These are phyloP conservation scores for Ailuropoda melanoleuca DNA, from an alignment of 2,113 vertebrate species.

Conservation along the genomic window DNA sequence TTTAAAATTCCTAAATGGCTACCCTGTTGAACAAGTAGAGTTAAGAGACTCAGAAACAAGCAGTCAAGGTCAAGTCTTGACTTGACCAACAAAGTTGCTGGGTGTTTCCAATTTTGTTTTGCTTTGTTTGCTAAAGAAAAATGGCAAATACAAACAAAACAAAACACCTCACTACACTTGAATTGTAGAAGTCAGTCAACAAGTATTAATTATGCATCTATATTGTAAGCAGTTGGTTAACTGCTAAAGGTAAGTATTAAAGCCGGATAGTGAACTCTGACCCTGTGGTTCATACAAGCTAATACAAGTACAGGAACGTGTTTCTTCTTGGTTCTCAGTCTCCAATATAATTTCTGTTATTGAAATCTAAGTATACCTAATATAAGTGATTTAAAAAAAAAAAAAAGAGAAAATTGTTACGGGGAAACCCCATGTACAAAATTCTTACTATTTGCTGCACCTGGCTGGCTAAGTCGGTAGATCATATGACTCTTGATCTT, in stretches of 20 bases:
- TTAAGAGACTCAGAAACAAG: slow-evolving; percentile 9
- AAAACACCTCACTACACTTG: neutral
- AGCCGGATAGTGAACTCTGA: neutral
- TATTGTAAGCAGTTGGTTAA: neutral
- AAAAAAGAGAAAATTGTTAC: neutral
- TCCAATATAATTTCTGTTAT: neutral
- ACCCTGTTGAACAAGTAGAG: neutral
- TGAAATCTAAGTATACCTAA: slow-evolving; percentile 18
- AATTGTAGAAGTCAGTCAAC: neutral
- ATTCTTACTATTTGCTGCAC: neutral
- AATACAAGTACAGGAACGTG: neutral
- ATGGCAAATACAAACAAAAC: neutral
- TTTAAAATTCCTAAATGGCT: slow-evolving; percentile 17
- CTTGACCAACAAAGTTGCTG: neutral
- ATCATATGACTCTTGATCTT: neutral
- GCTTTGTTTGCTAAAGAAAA: slow-evolving; percentile 24
- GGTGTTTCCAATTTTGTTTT: slow-evolving; percentile 19
- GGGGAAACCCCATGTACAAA: slow-evolving; percentile 21
- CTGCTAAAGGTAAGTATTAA: neutral
- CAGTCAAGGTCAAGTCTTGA: neutral
- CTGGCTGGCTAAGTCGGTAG: neutral
- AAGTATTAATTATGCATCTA: neutral
- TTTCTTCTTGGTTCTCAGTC: neutral
- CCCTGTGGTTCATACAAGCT: neutral
- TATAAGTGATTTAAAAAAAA: neutral